phyloP scores from a whole-genome alignment of 2,888 invertebrate genomes.

The Chloroclystis v-ata region DNA sequence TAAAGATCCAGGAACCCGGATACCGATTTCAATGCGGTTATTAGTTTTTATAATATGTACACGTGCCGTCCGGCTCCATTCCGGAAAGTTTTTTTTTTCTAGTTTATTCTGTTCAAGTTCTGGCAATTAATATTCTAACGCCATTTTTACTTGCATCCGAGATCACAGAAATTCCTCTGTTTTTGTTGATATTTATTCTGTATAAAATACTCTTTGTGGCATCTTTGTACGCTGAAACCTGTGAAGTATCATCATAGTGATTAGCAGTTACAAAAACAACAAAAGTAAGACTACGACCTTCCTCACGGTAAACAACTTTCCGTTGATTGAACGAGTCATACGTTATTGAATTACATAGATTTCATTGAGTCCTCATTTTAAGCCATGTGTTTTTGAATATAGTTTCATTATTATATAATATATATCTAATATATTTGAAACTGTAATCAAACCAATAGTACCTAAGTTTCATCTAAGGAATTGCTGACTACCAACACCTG shows the following conservation, averaged over 20 bases:
- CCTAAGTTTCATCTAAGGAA: too few species aligned
- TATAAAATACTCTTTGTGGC: background rate
- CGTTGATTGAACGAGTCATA: conserved; percentile 17
- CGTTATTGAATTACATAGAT: conserved; percentile 32
- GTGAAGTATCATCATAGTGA: background rate
- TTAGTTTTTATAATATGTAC: too few species aligned
- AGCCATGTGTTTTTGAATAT: conserved; percentile 30
- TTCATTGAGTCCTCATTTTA: conserved; percentile 12
- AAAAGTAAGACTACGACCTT: background rate
- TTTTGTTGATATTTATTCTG: conserved; percentile 9
- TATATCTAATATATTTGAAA: too few species aligned
- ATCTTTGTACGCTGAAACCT: background rate
- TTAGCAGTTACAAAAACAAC: background rate
- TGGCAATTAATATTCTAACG: conserved; percentile 43
- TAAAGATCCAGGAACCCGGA: too few species aligned
- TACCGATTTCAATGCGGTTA: too few species aligned
- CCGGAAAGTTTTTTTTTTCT: background rate
- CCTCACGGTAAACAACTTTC: conserved; percentile 55
- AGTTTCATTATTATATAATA: too few species aligned
- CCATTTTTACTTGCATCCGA: conserved; percentile 48
- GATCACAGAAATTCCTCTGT: conserved; percentile 17
- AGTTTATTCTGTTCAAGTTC: background rate
- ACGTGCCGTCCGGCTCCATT: too few species aligned
- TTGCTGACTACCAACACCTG: too few species aligned
- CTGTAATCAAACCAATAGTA: too few species aligned